These are phyloP conservation scores for Cryptotermes secundus DNA, from an alignment of 1,140 invertebrate species.

Conservation along the genomic window DNA sequence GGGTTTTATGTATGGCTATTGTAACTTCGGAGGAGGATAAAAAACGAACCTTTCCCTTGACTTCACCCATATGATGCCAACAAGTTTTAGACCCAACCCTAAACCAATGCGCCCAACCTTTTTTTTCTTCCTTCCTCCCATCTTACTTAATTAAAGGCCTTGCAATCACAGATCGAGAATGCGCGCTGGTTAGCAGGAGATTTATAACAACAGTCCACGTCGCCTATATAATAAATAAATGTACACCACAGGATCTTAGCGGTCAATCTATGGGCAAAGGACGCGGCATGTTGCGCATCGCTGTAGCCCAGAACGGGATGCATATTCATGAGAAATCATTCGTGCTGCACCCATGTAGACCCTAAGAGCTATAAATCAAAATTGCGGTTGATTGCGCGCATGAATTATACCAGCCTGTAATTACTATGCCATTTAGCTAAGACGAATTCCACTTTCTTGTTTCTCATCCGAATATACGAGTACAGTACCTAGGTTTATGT, in stretches of 20 bases:
- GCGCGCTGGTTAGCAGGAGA: background rate
- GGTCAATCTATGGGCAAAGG: background rate
- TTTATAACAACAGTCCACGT: background rate
- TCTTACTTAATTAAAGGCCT: constrained; percentile 14
- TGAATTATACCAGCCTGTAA: no score
- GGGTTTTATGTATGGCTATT: constrained; percentile 10
- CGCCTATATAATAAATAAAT: constrained; percentile 13
- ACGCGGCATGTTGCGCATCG: background rate
- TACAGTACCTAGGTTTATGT: no score
- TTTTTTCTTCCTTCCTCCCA: background rate
- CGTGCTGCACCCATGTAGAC: no score
- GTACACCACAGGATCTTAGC: background rate
- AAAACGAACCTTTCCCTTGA: background rate
- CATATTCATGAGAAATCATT: background rate
- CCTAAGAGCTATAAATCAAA: no score
- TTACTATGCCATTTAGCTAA: no score
- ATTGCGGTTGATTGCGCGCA: no score
- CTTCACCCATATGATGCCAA: background rate
- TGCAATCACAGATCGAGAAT: constrained; percentile 10
- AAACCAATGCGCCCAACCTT: background rate
- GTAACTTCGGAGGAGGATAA: constrained; percentile 1
- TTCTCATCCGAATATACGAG: no score
- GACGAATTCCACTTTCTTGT: no score
- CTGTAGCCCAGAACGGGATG: background rate
- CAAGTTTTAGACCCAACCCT: background rate